A percentile compares a stretch with the other conserved stretches of the same genome.
phyloP scores from a whole-genome alignment of 2,888 invertebrate genomes.

The Campoplex nolae region DNA sequence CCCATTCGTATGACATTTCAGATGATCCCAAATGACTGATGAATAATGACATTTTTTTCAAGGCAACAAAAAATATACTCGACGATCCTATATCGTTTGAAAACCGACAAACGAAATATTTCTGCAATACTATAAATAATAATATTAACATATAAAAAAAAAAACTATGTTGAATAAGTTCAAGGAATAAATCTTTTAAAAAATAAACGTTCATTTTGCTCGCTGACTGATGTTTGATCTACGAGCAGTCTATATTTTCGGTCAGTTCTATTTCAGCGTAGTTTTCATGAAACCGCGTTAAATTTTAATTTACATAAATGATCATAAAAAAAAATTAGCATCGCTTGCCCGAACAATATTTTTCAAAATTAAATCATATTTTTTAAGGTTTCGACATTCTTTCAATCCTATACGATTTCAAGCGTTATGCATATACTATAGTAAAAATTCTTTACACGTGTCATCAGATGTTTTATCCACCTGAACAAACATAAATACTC shows the following conservation, averaged over 20 bases:
- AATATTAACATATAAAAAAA: neutral
- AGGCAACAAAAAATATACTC: no score
- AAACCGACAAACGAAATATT: no score
- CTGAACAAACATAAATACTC: neutral
- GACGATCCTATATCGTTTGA: no score
- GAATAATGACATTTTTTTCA: no score
- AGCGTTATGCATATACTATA: neutral
- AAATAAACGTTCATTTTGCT: neutral
- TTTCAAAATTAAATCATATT: neutral
- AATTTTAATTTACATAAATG: no score
- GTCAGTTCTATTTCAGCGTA: neutral
- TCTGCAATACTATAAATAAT: no score
- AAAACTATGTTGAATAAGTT: neutral
- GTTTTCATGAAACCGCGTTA: neutral
- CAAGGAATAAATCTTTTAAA: neutral
- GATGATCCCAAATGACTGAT: neutral
- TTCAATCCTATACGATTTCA: neutral
- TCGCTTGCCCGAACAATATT: neutral
- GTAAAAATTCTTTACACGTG: neutral
- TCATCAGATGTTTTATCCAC: neutral
- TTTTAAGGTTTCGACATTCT: neutral
- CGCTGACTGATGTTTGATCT: neutral
- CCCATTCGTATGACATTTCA: no score
- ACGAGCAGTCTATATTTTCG: neutral
- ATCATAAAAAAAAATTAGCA: neutral